Percentiles rank a stretch among this genome's conserved stretches.
Conservation (phyloP, 2,888 invertebrate species). For the Osedax fenrisi region DNA sequence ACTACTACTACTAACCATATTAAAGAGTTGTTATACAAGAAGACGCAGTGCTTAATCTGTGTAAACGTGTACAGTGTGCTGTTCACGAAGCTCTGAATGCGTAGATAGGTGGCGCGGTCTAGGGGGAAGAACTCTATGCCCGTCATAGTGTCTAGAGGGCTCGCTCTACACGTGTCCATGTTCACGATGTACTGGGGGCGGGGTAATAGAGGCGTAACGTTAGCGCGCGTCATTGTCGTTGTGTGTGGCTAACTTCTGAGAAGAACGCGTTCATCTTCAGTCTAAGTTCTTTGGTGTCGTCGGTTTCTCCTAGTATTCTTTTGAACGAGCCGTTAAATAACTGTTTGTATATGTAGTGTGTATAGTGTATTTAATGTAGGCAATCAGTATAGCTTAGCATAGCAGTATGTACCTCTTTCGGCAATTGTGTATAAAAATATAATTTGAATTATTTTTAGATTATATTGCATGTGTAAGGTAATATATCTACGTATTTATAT, state of each 20-base stretch:
- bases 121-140: not conserved
- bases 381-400: too few relatives aligned
- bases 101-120: not conserved
- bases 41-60: not conserved
- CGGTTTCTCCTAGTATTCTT: not conserved
- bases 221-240: too few relatives aligned
- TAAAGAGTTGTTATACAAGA: not conserved
- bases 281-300: not conserved
- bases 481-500: too few relatives aligned
- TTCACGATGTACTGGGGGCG: not conserved
- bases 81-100: not conserved
- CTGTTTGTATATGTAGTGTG: too few relatives aligned
- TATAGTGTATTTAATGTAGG: too few relatives aligned
- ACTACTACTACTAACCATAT: not conserved
- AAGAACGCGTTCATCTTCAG: not conserved
- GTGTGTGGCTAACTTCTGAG: not conserved
- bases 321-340: not conserved
- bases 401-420: too few relatives aligned
- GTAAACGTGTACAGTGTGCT: not conserved
- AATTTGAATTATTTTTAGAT: too few relatives aligned
- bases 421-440: too few relatives aligned
- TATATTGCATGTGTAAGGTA: too few relatives aligned
- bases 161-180: not conserved
- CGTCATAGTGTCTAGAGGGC: not conserved
- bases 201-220: not conserved